These are phyloP conservation scores for Drosophila rhopaloa DNA, from an alignment of 1,140 invertebrate genomes.

Conservation along the genomic window DNA sequence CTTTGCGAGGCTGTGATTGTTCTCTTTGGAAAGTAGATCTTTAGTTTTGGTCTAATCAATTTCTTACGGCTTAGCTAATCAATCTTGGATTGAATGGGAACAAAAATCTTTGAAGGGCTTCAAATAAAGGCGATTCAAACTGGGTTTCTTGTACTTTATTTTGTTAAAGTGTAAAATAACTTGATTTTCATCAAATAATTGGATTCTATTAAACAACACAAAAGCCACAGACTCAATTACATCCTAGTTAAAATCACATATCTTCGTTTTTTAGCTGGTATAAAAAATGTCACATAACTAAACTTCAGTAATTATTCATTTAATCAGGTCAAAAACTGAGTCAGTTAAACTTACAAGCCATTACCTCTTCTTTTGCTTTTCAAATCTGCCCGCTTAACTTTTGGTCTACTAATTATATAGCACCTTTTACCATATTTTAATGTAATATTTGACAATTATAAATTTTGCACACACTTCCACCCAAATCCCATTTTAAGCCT, in stretches of 20 bases:
- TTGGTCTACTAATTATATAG: slow-evolving; percentile 32
- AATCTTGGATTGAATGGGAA: slow-evolving; percentile 19
- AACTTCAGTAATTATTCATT: neutral
- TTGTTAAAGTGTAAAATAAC: slow-evolving; percentile 7
- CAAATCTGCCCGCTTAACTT: slow-evolving; percentile 35
- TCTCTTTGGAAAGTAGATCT: slow-evolving; percentile 31
- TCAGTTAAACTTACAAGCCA: neutral
- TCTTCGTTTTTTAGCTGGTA: too few species aligned
- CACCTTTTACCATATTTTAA: slow-evolving; percentile 32
- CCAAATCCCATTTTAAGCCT: slow-evolving; percentile 18
- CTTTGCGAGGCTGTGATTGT: neutral
- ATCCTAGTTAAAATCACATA: too few species aligned
- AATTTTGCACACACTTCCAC: slow-evolving; percentile 32
- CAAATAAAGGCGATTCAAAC: neutral
- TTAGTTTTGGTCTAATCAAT: slow-evolving; percentile 10
- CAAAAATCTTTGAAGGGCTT: neutral
- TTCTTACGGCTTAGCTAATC: slow-evolving; percentile 31
- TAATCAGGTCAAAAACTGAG: slow-evolving; percentile 10
- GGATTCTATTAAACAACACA: too few species aligned
- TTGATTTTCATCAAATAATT: neutral
- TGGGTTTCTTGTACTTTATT: neutral
- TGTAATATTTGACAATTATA: slow-evolving; percentile 50
- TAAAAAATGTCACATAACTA: neutral
- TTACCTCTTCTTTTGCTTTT: neutral
- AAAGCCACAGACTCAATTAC: too few species aligned